Conservation (phyloP, 2,797 vertebrate genomes). For the Oreochromis grahami region DNA sequence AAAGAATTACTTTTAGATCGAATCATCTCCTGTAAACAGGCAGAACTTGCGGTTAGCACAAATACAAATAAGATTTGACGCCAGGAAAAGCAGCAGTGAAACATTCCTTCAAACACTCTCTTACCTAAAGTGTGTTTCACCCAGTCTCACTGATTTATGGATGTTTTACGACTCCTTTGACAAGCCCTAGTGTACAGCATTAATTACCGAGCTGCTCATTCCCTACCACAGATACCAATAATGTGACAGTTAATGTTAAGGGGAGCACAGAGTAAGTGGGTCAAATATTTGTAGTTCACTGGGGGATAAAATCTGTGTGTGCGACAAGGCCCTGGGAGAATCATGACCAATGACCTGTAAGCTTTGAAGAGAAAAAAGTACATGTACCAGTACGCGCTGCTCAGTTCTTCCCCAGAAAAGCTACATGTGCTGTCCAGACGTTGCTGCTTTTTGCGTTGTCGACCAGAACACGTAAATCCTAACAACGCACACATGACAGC, state of each 20-base stretch:
- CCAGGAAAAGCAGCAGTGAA: not conserved
- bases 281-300: constrained; percentile 21
- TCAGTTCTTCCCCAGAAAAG: not conserved
- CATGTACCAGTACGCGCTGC: not conserved
- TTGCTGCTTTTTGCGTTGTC: not conserved
- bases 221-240: constrained; percentile 31
- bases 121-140: not conserved
- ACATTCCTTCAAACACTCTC: not conserved
- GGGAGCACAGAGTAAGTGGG: constrained; percentile 1
- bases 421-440: constrained; percentile 50
- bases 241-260: not conserved
- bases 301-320: not conserved
- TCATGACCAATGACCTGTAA: constrained; percentile 32
- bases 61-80: not conserved
- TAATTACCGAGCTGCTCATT: constrained; percentile 27
- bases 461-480: constrained; percentile 7
- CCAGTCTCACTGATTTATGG: constrained; percentile 23
- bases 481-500: constrained; percentile 40
- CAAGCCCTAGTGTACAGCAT: constrained; percentile 17
- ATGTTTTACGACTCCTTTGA: constrained; percentile 12
- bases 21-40: not conserved
- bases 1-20: not conserved
- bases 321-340: constrained; percentile 34
- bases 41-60: not conserved
- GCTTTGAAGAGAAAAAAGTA: not conserved